Base-by-base conservation (phyloP, 2,113 vertebrate species). In the Vidua chalybeata region DNA sequence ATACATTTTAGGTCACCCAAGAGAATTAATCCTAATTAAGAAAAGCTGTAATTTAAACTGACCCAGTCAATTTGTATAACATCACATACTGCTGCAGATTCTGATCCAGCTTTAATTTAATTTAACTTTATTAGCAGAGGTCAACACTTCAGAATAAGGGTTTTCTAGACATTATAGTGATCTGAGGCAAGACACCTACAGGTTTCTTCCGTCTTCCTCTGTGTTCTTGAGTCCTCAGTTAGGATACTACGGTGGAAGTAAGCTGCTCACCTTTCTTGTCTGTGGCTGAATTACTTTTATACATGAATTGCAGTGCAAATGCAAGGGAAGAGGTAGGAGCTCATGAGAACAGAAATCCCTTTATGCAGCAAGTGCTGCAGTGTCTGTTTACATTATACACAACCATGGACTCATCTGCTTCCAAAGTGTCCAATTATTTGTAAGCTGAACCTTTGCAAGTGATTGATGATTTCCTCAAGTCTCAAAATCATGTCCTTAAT, bases 1-100 rank as follows among this genome's bases (percentile, higher is more conserved):
- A 85, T 33, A 74, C 28, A 71, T 85, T 94, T 91, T 51, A 87
- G 80, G 61, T 81, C 59, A 58, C 84, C 64, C 64, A 55, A 16
- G 27, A 94, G 73, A 94, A 84, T 89, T 89, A 93, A 78, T 75
- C 33, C 43, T 81, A 96, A 92, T 95, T 91, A 96, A 91, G 46
- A 55, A 73, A 84, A 89, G 37, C 64, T 87, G 77, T 90, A 93
- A 93, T 68, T 95, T 82, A 91, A 96, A 95, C 28, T 64, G 66
- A 75, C 67, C 75, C 45, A 68, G 67, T 45, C 67, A 87, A 87
- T 68, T 79, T 73, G 71, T 13, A 1, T 72, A 91, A 79, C 41
- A 72, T 79, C 49, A 79, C 14, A 72, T 33, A 35, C 21, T 84
- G 24, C 81, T 41, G 83, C 73, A 82, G 37, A 93, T 61, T 79